A percentile compares a stretch with the other conserved stretches of the same genome.
Conservation (phyloP, 2,797 vertebrate species). For the Hypotaenidia philippensis region DNA sequence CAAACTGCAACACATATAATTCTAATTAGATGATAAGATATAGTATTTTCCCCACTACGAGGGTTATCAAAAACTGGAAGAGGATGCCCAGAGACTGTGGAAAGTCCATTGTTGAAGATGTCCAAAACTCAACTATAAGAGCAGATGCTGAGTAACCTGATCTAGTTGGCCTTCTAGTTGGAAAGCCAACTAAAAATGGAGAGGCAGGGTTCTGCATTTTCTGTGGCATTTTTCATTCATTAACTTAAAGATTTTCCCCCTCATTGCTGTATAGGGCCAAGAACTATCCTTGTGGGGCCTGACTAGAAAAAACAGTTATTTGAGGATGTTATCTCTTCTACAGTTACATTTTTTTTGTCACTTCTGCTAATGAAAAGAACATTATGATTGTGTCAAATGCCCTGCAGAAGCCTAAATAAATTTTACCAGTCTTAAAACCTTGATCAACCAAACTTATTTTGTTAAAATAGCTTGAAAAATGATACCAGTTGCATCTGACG, state of each 20-base stretch:
- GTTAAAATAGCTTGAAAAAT: not conserved
- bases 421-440: not conserved
- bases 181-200: not conserved
- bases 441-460: not conserved
- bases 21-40: not conserved
- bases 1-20: not conserved
- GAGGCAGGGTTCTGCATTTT: not conserved
- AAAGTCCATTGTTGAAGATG: not conserved
- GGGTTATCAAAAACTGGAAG: not conserved
- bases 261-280: not conserved
- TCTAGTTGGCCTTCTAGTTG: not conserved
- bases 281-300: not conserved
- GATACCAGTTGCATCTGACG: not conserved
- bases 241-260: not conserved
- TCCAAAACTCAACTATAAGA: not conserved
- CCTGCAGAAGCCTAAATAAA: not conserved
- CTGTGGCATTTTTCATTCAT: not conserved
- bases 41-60: not conserved
- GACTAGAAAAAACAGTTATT: not conserved
- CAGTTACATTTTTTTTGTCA: not conserved
- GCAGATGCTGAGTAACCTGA: not conserved
- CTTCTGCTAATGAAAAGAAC: not conserved
- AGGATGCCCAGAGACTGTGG: not conserved
- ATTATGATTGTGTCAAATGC: not conserved
- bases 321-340: not conserved